Evolutionary conservation across 2,888 invertebrate species (phyloP), one percentile per base, ranked within the genome.

Genomic region (Neuroscelio doddi): DNA sequence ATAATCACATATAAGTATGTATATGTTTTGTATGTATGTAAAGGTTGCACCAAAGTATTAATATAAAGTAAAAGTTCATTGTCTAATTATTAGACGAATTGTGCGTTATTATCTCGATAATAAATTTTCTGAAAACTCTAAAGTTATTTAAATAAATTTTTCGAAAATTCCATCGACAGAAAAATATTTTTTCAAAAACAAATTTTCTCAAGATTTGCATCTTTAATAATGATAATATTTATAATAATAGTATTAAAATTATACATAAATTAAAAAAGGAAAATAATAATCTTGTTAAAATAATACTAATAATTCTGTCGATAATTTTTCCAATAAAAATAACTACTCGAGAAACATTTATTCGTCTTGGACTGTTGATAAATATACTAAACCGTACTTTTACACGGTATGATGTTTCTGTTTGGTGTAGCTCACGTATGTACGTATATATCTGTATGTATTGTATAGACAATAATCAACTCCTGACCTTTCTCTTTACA

Each of bases 391-490:
- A 17, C 16, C n/a, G 5, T 17, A 17, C 34, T 12, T 38, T 38
- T 38, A 5, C 17, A 17, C 9, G n/a, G 9, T 8, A 16, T 16
- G 12, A 26, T 41, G 15, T 41, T 41, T 24, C 41, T 39, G 21
- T 56, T 62, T 67, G 66, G 58, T 64, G 69, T 66, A 57, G 29
- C 69, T 69, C 64, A 30, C 46, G 16, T 36, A 10, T 47, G 53
- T 41, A 38, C 51, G 41, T 68, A 68, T 36, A n/a, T 12, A 32
- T 7, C 39, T 70, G 68, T 72, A 71, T 70, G 71, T 71, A 72
- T 72, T 74, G 65, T 70, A 71, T 77, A 76, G 77, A 77, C 77
- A 77, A 77, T 77, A 77, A 77, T 68, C 64, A 69, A 64, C 62
- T 69, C 74, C 72, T 74, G 71, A 71, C 59, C 68, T 69, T 72